Evolutionary conservation across 2,797 vertebrate genomes (phyloP).

Genomic region (Sphaeramia orbicularis): DNA sequence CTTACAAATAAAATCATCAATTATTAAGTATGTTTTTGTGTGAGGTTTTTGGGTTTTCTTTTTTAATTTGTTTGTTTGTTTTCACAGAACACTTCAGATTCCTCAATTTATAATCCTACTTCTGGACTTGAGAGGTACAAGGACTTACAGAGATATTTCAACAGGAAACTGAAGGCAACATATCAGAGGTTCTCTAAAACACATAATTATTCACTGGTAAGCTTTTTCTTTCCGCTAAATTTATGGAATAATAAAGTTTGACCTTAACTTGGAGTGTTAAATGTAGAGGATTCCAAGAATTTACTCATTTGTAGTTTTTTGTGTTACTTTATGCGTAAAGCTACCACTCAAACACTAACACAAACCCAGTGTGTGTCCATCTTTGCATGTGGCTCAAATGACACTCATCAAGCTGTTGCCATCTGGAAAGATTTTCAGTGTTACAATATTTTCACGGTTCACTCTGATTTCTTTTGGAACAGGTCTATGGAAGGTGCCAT

Average conservation of each 20-base stretch:
- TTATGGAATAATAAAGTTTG: neutral
- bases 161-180: constrained; percentile 80
- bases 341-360: neutral
- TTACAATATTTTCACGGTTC: neutral
- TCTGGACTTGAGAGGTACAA: constrained; percentile 77
- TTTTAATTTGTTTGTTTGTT: constrained; percentile 16
- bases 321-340: no score
- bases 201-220: constrained; percentile 82
- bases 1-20: neutral
- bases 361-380: neutral
- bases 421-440: neutral
- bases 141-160: constrained; percentile 84
- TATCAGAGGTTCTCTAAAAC: constrained; percentile 73
- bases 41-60: no score
- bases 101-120: constrained; percentile 67
- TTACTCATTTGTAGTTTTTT: no score
- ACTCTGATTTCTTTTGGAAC: constrained; percentile 36
- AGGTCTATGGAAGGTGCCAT: constrained; percentile 87
- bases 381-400: neutral
- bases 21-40: neutral
- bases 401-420: neutral
- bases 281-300: no score
- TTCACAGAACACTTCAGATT: constrained; percentile 49
- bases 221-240: neutral
- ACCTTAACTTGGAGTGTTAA: neutral